Evolutionary conservation across 2,797 vertebrate genomes (phyloP).

Genomic region (Florisuga fusca): DNA sequence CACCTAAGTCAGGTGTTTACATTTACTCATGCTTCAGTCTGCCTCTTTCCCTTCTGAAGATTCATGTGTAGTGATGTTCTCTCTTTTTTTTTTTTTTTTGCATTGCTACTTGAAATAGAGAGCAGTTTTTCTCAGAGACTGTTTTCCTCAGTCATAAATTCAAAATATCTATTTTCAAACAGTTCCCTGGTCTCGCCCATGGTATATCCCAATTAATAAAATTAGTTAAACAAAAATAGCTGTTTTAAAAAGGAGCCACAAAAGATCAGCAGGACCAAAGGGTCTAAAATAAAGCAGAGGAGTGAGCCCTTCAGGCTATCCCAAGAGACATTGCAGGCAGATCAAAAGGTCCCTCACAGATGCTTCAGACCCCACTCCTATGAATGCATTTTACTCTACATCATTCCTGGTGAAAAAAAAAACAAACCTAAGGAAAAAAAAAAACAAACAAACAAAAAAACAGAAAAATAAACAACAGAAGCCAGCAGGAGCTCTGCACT

Average conservation of each 20-base stretch:
- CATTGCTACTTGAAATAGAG: neutral
- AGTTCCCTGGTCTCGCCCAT: neutral
- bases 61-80: neutral
- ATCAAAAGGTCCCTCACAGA: slow-evolving; percentile 6
- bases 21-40: neutral
- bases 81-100: neutral
- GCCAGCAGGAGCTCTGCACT: neutral
- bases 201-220: neutral
- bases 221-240: too few species aligned
- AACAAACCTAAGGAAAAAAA: too few species aligned
- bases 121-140: neutral
- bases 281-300: slow-evolving; percentile 15
- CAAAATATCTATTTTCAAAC: neutral
- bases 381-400: neutral
- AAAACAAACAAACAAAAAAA: neutral
- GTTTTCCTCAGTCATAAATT: neutral
- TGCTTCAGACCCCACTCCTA: neutral
- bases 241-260: neutral
- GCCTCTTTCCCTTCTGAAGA: neutral
- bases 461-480: neutral
- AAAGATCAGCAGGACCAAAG: neutral
- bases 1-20: neutral
- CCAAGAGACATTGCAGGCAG: neutral
- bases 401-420: neutral
- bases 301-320: neutral